Percentiles rank a stretch among this genome's conserved stretches.
Evolutionary conservation across 1,140 invertebrate species (phyloP).

Genomic region (Drosophila sp.): DNA sequence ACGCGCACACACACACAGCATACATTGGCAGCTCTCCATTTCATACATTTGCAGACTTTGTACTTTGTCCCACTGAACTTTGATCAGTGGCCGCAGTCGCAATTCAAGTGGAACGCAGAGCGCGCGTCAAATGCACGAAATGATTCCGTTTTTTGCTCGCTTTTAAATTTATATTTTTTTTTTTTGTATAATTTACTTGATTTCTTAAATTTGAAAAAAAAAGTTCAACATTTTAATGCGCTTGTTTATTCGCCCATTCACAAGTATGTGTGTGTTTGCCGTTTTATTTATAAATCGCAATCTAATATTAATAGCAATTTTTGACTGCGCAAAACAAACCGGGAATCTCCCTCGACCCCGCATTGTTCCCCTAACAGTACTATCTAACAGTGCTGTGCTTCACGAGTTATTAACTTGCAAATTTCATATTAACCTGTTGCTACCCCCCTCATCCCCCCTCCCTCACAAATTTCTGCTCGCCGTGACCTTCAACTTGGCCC

Average conservation of each 20-base stretch:
- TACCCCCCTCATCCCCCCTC: too few species aligned
- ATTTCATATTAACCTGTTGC: background rate
- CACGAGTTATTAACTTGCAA: background rate
- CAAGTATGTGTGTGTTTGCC: background rate
- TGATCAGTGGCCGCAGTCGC: constrained; percentile 53
- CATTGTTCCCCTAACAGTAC: background rate
- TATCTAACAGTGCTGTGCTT: background rate
- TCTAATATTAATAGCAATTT: constrained; percentile 38
- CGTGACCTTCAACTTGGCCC: constrained; percentile 38
- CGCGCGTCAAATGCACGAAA: constrained; percentile 49
- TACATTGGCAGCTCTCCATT: constrained; percentile 23
- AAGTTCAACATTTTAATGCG: constrained; percentile 41
- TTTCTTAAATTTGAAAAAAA: constrained; percentile 39
- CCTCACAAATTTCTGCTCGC: background rate
- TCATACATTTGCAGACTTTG: constrained; percentile 79
- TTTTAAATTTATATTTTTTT: constrained; percentile 14
- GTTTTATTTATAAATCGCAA: constrained; percentile 53
- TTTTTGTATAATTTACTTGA: constrained; percentile 41
- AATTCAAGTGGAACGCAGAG: constrained; percentile 37
- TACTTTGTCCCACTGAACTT: constrained; percentile 83
- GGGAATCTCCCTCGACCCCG: background rate
- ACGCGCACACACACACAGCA: background rate
- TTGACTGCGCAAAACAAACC: constrained; percentile 34
- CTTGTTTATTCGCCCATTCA: constrained; percentile 30
- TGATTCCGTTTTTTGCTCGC: constrained; percentile 26